Evolutionary conservation across 1,140 invertebrate species (phyloP).

Genomic region (Mesaphorura yosii): DNA sequence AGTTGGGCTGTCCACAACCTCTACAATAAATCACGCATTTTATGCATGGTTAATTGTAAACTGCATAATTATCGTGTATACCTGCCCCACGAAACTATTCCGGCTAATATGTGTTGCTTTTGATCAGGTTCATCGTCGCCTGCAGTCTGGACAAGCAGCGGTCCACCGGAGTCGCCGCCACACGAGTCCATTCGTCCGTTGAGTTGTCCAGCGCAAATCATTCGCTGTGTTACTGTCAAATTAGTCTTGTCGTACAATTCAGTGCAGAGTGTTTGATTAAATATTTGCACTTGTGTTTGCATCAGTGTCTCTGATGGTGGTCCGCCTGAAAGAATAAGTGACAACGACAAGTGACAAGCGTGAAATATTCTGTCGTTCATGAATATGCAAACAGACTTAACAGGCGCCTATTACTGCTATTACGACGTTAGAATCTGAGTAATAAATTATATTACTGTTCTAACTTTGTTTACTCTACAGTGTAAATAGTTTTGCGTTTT

Average conservation of each 20-base stretch:
- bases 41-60: neutral
- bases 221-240: constrained; percentile 12
- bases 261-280: constrained; percentile 20
- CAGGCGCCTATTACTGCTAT: too few species aligned
- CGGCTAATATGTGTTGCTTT: neutral
- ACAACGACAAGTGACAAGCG: too few species aligned
- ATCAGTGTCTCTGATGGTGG: constrained; percentile 22
- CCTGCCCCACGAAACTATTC: constrained; percentile 3
- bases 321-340: constrained; percentile 16
- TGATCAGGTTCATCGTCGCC: too few species aligned
- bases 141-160: neutral
- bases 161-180: constrained; percentile 10
- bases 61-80: constrained; percentile 2
- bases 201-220: constrained; percentile 25
- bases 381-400: too few species aligned
- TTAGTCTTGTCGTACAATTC: constrained; percentile 18
- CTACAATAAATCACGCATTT: neutral
- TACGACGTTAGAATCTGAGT: too few species aligned
- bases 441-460: too few species aligned
- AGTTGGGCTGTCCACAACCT: constrained; percentile 13
- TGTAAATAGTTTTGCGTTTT: too few species aligned
- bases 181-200: constrained; percentile 25
- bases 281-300: constrained; percentile 20
- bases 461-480: too few species aligned
- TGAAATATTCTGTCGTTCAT: too few species aligned